A percentile compares a stretch with the other conserved stretches of the same genome.
phyloP scores from a whole-genome alignment of 2,797 vertebrate genomes.

The Mormyrops attenuatus region DNA sequence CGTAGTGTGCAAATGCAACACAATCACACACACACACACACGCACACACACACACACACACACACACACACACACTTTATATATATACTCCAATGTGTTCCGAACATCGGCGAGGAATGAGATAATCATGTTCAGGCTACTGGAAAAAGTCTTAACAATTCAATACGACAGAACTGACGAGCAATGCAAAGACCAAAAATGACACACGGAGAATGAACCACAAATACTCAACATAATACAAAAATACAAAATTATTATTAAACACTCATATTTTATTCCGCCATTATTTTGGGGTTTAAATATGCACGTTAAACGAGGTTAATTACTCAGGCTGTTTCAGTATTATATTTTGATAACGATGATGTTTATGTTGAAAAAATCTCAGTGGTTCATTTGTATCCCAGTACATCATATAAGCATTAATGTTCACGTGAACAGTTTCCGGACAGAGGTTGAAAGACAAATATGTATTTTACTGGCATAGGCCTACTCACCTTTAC shows the following conservation, averaged over 20 bases:
- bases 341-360: not conserved
- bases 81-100: not conserved
- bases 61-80: not conserved
- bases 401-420: not conserved
- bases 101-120: not conserved
- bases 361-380: not conserved
- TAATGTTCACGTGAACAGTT: not conserved
- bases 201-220: not conserved
- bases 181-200: not conserved
- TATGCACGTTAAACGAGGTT: not conserved
- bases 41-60: not conserved
- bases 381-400: not conserved
- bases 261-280: not conserved
- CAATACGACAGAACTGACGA: not conserved
- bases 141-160: not conserved
- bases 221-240: not conserved
- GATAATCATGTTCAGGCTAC: not conserved
- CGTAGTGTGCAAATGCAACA: not conserved
- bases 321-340: not conserved
- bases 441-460: not conserved
- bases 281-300: not conserved
- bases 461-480: not conserved
- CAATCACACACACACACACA: conserved; percentile 10
- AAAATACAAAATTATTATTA: not conserved
- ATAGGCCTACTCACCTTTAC: not conserved